phyloP scores from a whole-genome alignment of 2,888 invertebrate species.

The Lathronympha strigana region DNA sequence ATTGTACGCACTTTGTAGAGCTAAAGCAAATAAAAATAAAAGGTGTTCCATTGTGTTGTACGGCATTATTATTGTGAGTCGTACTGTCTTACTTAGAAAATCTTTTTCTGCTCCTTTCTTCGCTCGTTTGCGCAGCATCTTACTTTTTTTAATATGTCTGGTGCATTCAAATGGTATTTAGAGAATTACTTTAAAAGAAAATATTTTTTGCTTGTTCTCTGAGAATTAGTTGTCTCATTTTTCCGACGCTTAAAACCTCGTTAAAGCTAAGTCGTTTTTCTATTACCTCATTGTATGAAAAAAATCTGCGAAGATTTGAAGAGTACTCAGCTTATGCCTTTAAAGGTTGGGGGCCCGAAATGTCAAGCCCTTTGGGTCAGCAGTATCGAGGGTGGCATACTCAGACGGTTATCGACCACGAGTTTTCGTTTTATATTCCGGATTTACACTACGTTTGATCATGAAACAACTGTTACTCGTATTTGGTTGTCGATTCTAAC shows the following conservation, averaged over 20 bases:
- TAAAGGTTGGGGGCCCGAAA: constrained; percentile 31
- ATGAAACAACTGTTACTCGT: neutral
- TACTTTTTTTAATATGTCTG: constrained; percentile 20
- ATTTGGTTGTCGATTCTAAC: no score
- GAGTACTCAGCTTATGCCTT: constrained; percentile 24
- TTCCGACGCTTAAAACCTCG: neutral
- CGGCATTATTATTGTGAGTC: constrained; percentile 20
- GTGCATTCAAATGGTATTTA: constrained; percentile 17
- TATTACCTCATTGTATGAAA: constrained; percentile 11
- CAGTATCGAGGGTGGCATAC: constrained; percentile 28
- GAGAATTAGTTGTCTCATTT: neutral
- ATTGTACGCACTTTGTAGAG: neutral
- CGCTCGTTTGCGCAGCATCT: constrained; percentile 25
- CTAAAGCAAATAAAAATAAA: constrained; percentile 12
- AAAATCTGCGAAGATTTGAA: constrained; percentile 24
- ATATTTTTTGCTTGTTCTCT: neutral
- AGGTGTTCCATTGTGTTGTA: constrained; percentile 16
- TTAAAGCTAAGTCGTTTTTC: neutral
- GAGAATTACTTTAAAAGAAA: neutral
- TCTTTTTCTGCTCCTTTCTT: constrained; percentile 16
- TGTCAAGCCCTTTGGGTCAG: constrained; percentile 41
- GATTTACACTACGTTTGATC: neutral
- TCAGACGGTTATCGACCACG: constrained; percentile 18
- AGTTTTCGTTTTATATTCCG: constrained; percentile 1
- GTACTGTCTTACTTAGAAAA: constrained; percentile 17